Percentiles rank a stretch among this genome's conserved stretches.
These are phyloP conservation scores for Chlorospingus flavigularis DNA, from an alignment of 2,797 vertebrate species.

Conservation along the genomic window DNA sequence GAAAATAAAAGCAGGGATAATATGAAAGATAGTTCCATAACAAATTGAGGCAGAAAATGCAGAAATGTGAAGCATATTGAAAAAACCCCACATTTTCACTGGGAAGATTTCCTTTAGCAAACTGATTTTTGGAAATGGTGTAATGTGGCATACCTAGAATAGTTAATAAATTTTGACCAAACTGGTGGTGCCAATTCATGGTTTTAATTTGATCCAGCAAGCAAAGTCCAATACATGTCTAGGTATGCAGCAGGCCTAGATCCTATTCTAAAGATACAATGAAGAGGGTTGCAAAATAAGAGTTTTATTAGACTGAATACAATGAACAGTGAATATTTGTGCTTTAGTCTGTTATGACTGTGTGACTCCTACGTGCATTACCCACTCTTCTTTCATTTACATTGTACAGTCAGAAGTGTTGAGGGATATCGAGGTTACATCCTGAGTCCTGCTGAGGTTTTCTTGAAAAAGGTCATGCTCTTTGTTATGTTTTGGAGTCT, in stretches of 20 bases:
- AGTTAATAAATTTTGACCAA: not conserved
- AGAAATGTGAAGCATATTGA: not conserved
- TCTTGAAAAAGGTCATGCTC: not conserved
- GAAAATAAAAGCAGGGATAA: not conserved
- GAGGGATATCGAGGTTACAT: not conserved
- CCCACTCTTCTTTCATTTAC: not conserved
- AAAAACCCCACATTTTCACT: not conserved
- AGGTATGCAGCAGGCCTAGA: not conserved
- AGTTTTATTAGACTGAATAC: not conserved
- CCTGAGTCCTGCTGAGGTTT: not conserved
- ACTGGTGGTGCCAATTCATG: not conserved
- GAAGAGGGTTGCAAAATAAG: not conserved
- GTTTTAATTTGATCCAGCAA: not conserved
- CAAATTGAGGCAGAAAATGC: slow-evolving; percentile 22
- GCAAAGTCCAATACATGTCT: not conserved
- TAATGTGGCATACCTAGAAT: not conserved
- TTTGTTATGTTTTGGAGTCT: not conserved
- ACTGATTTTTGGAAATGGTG: not conserved
- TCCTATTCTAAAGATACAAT: not conserved
- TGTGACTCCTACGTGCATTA: not conserved
- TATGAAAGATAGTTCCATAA: slow-evolving; percentile 19
- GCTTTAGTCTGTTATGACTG: not conserved
- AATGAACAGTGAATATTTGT: not conserved
- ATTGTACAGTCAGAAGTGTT: not conserved
- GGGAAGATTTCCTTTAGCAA: not conserved